Conservation (phyloP, 2,113 vertebrate genomes). For the Trichomycterus rosablanca region DNA sequence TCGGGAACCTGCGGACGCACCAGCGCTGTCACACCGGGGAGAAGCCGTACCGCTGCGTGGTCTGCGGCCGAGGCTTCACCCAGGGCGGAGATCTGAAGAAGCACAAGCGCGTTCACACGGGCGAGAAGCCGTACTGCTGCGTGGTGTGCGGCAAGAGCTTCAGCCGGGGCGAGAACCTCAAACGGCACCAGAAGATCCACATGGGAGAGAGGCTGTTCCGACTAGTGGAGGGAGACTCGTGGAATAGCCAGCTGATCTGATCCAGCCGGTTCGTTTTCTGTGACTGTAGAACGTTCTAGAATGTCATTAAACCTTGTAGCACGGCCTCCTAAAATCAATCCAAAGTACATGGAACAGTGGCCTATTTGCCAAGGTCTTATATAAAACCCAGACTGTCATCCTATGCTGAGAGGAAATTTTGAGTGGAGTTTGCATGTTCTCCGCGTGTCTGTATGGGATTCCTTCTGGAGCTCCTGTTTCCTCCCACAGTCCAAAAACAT, state of each 20-base stretch:
- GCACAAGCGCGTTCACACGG: conserved; percentile 67
- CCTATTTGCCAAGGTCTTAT: too few species aligned
- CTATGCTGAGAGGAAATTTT: too few species aligned
- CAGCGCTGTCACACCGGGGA: conserved; percentile 68
- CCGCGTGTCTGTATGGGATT: too few species aligned
- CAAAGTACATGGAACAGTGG: too few species aligned
- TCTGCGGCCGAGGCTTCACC: conserved; percentile 65
- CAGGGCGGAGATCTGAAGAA: conserved; percentile 69
- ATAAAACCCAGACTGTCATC: too few species aligned
- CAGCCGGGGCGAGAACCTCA: conserved; percentile 66
- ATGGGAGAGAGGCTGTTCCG: conserved; percentile 51
- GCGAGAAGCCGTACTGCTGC: conserved; percentile 70
- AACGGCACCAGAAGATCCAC: conserved; percentile 68
- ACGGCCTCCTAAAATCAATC: too few species aligned
- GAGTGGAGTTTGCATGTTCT: too few species aligned
- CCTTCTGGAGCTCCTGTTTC: too few species aligned
- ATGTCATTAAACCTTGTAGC: too few species aligned
- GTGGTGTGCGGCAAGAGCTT: conserved; percentile 70
- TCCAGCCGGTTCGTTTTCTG: too few species aligned
- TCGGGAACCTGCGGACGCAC: conserved; percentile 65
- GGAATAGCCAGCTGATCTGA: background rate
- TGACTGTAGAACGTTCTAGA: too few species aligned
- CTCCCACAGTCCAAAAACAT: too few species aligned
- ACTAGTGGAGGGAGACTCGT: conserved; percentile 51
- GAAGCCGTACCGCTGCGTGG: conserved; percentile 63